Percentiles rank a stretch among this genome's conserved stretches.
phyloP scores from a whole-genome alignment of 2,113 vertebrate species.

The Embiotoca jacksoni region DNA sequence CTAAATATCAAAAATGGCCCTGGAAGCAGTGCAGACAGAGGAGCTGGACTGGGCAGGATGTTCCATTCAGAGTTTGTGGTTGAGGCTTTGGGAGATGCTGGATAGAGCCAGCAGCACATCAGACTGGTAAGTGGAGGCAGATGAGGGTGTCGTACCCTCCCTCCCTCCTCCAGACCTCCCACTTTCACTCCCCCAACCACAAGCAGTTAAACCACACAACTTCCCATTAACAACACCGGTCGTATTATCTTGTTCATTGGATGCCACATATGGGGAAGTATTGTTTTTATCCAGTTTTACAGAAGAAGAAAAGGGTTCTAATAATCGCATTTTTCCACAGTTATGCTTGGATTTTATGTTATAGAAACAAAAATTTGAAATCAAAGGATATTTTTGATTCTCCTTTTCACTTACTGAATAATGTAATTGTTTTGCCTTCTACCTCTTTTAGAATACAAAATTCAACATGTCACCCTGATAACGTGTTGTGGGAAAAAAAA shows the following conservation, averaged over 20 bases:
- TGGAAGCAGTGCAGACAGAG: conserved; percentile 45
- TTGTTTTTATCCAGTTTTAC: background rate
- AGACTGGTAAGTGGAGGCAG: conserved; percentile 75
- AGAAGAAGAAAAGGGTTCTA: background rate
- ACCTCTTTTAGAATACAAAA: background rate
- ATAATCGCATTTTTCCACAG: conserved; percentile 17
- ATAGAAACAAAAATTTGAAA: background rate
- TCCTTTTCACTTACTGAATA: too few relatives aligned
- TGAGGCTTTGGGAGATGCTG: conserved; percentile 64
- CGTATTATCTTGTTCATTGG: conserved; percentile 32
- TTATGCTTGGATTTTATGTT: conserved; percentile 8
- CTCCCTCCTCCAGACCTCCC: conserved; percentile 69
- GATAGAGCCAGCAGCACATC: conserved; percentile 61
- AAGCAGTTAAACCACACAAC: conserved; percentile 51
- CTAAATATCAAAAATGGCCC: conserved; percentile 67
- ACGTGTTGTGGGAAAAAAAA: background rate
- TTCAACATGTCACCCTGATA: background rate
- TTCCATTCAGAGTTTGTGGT: conserved; percentile 70
- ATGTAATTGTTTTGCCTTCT: background rate
- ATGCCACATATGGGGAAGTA: background rate
- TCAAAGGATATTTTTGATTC: conserved; percentile 5
- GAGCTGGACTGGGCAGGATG: conserved; percentile 58
- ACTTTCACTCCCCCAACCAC: conserved; percentile 68
- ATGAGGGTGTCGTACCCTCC: conserved; percentile 61
- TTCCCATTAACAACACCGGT: conserved; percentile 50